phyloP scores from a whole-genome alignment of 2,113 vertebrate species.

The Epinephelus lanceolatus region DNA sequence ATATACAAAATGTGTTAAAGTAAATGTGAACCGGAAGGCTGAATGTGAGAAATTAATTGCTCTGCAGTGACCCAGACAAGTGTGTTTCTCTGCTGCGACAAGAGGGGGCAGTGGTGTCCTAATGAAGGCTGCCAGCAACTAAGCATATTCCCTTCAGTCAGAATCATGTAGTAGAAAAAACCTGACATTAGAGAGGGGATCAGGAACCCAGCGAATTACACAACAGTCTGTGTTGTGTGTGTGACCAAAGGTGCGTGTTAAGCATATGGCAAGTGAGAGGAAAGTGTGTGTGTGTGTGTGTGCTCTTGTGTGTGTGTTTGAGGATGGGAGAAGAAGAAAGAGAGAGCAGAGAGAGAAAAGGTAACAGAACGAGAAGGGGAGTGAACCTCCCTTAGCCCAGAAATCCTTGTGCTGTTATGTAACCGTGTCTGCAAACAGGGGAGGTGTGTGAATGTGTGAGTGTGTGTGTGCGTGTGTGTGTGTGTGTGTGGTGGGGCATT shows the following conservation, averaged over 20 bases:
- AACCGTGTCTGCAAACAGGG: constrained; percentile 69
- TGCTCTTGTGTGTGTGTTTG: not conserved
- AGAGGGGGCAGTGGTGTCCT: constrained; percentile 80
- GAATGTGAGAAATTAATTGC: constrained; percentile 39
- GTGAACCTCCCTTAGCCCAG: constrained; percentile 65
- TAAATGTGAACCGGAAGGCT: not conserved
- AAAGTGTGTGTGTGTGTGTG: constrained; percentile 1
- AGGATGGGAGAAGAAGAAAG: constrained; percentile 7
- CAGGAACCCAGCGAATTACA: constrained; percentile 60
- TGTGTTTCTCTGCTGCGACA: constrained; percentile 57
- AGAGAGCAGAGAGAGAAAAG: constrained; percentile 31
- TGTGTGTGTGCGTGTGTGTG: constrained; percentile 12
- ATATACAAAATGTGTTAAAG: not conserved
- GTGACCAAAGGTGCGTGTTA: constrained; percentile 52
- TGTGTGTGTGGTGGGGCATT: constrained; percentile 25
- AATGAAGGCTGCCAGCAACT: not conserved
- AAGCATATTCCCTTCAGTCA: constrained; percentile 18
- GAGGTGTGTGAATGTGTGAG: constrained; percentile 33
- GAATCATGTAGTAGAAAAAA: constrained; percentile 58
- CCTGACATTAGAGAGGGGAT: constrained; percentile 53
- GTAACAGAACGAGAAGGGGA: constrained; percentile 38
- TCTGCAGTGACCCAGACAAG: constrained; percentile 46
- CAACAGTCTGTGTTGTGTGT: constrained; percentile 55
- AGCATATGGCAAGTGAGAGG: constrained; percentile 45
- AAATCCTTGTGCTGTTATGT: constrained; percentile 75